Base-by-base conservation (phyloP, 2,797 vertebrate genomes). In the Orestias chungarensis region DNA sequence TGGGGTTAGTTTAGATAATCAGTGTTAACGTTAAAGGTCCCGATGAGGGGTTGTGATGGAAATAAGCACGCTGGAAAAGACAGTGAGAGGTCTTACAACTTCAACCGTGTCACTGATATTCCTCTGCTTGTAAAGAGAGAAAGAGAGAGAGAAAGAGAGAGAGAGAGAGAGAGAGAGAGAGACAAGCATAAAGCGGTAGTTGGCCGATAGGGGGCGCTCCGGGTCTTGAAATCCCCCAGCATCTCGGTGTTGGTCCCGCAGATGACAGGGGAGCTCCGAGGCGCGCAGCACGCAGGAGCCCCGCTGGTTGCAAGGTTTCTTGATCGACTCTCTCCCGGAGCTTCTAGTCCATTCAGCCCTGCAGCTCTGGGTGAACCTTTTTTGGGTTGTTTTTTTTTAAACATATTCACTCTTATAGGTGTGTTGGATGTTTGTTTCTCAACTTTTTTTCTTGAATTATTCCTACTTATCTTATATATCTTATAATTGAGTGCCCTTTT, bases 131-230 rank as follows among this genome's bases (percentile, higher is more conserved):
- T 17, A n/a, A 17, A 47, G 44, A 31, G 43, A 46, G 27, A 9
- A 57, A 38, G 54, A 31, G 64, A 29, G 47, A 17, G 62, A 33
- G 35, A 44, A 66, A 65, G 47, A 25, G 62, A 46, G 54, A 64
- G 27, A 54, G 20, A 17, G 54, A 38, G 64, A 29, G 47, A 52
- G 47, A 50, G 67, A 43, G 12, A 31, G 59, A 64, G 1, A 66
- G 7, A 1, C 23, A 33, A 54, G 35, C 38, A 31, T 54, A 25
- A 46, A 29, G 1, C 62, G 25, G 75, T 57, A 76, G 80, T 79
- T 83, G 86, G 84, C 91, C 93, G 93, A 92, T 82, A 94, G 94
- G 92, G 94, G 94, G 94, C 94, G 94, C 94, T 95, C 89, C 88
- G 92, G 85, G 81, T 91, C 88, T 93, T 93, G 86, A 93, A 93